Conservation (phyloP, 2,888 invertebrate genomes). For the Adelognathus sp. region DNA sequence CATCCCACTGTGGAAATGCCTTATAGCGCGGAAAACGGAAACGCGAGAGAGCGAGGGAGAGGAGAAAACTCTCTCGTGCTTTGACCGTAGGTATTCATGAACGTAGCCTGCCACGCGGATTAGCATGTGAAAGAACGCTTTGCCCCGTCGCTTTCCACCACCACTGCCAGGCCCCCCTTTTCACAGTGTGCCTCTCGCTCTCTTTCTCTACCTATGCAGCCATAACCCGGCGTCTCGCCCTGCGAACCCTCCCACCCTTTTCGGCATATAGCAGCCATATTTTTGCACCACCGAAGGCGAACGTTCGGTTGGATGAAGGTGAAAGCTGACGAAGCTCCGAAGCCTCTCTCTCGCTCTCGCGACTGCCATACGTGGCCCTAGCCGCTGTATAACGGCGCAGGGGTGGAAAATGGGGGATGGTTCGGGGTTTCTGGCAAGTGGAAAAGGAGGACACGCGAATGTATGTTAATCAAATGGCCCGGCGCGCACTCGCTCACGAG, state of each 20-base stretch:
- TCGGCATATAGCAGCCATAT: conserved; percentile 56
- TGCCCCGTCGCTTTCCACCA: conserved; percentile 73
- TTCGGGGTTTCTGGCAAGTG: conserved; percentile 53
- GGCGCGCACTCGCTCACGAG: conserved; percentile 48
- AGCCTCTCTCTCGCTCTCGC: conserved; percentile 31
- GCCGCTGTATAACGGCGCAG: neutral
- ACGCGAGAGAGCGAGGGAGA: conserved; percentile 26
- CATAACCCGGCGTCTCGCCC: conserved; percentile 14
- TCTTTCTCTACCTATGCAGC: conserved; percentile 15
- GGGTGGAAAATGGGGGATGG: conserved; percentile 15
- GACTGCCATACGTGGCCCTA: too few relatives aligned
- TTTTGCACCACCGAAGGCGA: conserved; percentile 39
- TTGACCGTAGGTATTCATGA: conserved; percentile 80
- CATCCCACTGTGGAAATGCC: conserved; percentile 27
- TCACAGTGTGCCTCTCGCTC: too few relatives aligned
- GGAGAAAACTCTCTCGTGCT: conserved; percentile 63
- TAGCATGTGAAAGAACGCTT: conserved; percentile 80
- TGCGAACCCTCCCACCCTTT: conserved; percentile 45
- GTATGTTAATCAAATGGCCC: conserved; percentile 63
- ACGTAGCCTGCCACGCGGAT: conserved; percentile 75
- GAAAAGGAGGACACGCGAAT: conserved; percentile 61
- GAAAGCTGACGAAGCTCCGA: conserved; percentile 53
- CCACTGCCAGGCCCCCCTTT: conserved; percentile 36
- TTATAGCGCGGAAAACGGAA: conserved; percentile 45
- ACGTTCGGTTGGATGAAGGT: conserved; percentile 44